Base-by-base conservation (phyloP, 2,113 vertebrate species). In the Eptesicus fuscus region DNA sequence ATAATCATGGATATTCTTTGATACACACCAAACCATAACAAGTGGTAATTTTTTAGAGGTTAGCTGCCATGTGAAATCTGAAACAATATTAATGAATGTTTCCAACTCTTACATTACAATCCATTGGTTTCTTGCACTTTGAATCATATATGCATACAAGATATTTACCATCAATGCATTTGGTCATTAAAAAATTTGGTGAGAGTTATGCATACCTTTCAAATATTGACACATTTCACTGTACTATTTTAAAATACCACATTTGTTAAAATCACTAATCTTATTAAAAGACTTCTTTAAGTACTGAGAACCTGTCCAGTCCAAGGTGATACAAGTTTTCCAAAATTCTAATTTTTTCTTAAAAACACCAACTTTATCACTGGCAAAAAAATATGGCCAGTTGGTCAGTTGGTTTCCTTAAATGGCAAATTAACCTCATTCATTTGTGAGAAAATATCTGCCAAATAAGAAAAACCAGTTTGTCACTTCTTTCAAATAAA, bases 361-460 rank as follows among this genome's bases (percentile, higher is more conserved):
- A 59, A 65, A 67, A 87, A 47, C 44, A 88, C 40, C 47, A 87
- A 59, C 78, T 91, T 90, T 78, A 93, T 73, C n/a, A 86, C 69
- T 53, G 77, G 51, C 17, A 90, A 76, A 11, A 11, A 91, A 71
- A 91, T 4, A 67, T 4, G 10, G 5, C 51, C 59, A 77, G 25
- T n/a, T 83, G 22, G 56, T 59, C 56, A 25, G 56, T 63, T 63
- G 59, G 56, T 30, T 79, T 70, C 51, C 40, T 69, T 80, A 53
- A 71, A 70, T 7, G n/a, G 82, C 17, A 76, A 83, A 70, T 44
- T 74, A 79, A 35, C 12, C 10, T 73, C 37, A 88, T 59, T 93
- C 65, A 84, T 74, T 78, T 30, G 7, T 74, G 63, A 74, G 70
- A 88, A 91, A 93, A 79, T 42, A 42, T 51, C 17, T 83, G 18